phyloP scores from a whole-genome alignment of 2,797 vertebrate genomes.

The Sebastes aleutianus region DNA sequence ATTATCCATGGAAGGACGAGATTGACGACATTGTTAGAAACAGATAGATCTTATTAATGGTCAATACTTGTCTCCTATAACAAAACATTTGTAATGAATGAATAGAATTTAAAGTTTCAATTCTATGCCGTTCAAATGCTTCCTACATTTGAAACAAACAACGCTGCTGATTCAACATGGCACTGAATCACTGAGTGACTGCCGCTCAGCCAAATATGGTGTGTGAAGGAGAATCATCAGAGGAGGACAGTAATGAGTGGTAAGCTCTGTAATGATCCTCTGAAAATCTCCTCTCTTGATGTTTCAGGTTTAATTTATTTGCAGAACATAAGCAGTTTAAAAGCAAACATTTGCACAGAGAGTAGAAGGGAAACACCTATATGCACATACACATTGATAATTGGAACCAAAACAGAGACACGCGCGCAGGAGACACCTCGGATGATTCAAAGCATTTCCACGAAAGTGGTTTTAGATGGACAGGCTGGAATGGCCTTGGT shows the following conservation, averaged over 20 bases:
- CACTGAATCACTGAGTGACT: constrained; percentile 35
- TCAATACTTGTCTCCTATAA: constrained; percentile 16
- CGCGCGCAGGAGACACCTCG: neutral
- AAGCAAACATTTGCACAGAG: neutral
- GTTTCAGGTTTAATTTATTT: constrained; percentile 6
- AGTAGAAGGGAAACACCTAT: neutral
- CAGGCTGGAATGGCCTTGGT: constrained; percentile 10
- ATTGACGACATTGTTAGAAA: constrained; percentile 11
- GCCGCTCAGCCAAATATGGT: constrained; percentile 10
- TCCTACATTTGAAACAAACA: constrained; percentile 19
- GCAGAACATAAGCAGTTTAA: neutral
- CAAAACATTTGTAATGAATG: constrained; percentile 11
- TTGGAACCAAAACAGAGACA: neutral
- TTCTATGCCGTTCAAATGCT: neutral
- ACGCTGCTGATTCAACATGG: constrained; percentile 6
- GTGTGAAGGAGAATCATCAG: constrained; percentile 21
- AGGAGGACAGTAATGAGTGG: constrained; percentile 11
- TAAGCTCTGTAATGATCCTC: constrained; percentile 7
- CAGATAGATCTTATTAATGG: neutral
- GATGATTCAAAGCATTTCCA: neutral
- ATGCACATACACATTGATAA: neutral
- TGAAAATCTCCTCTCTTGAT: constrained; percentile 4
- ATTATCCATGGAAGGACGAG: neutral
- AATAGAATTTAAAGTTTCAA: neutral
- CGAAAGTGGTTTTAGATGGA: constrained; percentile 17